phyloP scores from a whole-genome alignment of 2,888 invertebrate species.

The Aporophyla lueneburgensis region DNA sequence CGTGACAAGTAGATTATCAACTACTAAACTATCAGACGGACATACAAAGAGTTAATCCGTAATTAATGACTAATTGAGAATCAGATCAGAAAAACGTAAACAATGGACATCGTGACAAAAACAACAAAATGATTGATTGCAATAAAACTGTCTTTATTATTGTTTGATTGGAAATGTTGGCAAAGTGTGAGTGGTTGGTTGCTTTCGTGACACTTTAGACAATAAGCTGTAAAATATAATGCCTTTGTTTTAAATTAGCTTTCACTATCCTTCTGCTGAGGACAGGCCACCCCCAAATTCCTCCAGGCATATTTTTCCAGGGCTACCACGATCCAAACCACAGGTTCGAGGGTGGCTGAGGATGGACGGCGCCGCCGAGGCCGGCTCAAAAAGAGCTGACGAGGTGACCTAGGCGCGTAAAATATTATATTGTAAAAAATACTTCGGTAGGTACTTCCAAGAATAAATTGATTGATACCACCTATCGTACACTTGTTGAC shows the following conservation, averaged over 20 bases:
- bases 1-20: conserved; percentile 12
- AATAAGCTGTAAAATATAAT: too few relatives aligned
- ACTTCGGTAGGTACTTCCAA: background rate
- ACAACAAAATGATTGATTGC: conserved; percentile 14
- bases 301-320: too few relatives aligned
- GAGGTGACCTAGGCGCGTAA: too few relatives aligned
- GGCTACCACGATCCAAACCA: too few relatives aligned
- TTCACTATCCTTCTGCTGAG: too few relatives aligned
- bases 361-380: too few relatives aligned
- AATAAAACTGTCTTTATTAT: conserved; percentile 30
- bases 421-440: background rate
- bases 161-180: conserved; percentile 20
- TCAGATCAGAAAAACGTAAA: conserved; percentile 34
- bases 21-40: background rate
- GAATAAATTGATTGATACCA: background rate
- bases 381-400: too few relatives aligned
- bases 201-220: background rate
- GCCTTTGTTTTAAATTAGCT: too few relatives aligned
- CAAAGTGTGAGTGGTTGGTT: background rate
- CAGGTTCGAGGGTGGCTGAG: too few relatives aligned
- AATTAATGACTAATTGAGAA: conserved; percentile 46
- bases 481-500: background rate
- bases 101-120: conserved; percentile 35
- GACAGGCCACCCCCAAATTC: too few relatives aligned
- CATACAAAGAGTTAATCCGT: conserved; percentile 31